phyloP scores from a whole-genome alignment of 1,140 invertebrate genomes.

The Drosophila littoralis region DNA sequence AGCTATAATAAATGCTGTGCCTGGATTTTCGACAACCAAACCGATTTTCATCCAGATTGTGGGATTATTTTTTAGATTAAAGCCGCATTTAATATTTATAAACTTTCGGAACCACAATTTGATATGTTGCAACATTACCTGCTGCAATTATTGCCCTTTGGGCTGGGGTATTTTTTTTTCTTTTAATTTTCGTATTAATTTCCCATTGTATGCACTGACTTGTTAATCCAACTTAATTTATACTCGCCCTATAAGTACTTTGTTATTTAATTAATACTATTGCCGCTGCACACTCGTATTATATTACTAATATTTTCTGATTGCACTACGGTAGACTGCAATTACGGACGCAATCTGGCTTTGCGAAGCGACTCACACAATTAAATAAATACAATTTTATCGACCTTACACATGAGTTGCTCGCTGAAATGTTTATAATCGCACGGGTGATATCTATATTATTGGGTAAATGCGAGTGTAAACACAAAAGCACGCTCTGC shows the following conservation, averaged over 20 bases:
- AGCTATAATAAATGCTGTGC: too few relatives aligned
- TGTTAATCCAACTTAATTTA: constrained; percentile 19
- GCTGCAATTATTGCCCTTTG: too few relatives aligned
- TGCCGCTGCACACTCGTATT: neutral
- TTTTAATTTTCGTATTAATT: neutral
- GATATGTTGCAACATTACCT: too few relatives aligned
- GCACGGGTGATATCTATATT: constrained; percentile 18
- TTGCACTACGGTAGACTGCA: constrained; percentile 46
- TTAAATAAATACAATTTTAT: constrained; percentile 69
- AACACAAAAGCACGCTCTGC: neutral
- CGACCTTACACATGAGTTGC: constrained; percentile 63
- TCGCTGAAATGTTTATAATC: constrained; percentile 26
- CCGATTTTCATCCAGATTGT: too few relatives aligned
- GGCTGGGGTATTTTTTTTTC: too few relatives aligned
- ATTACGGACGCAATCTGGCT: constrained; percentile 52
- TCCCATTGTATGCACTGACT: constrained; percentile 19
- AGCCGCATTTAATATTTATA: too few relatives aligned
- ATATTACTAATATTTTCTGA: constrained; percentile 57
- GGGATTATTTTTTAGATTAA: too few relatives aligned
- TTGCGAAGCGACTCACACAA: constrained; percentile 8
- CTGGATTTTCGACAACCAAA: too few relatives aligned
- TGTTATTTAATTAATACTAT: constrained; percentile 32
- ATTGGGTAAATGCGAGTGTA: neutral
- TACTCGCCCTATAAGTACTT: constrained; percentile 55
- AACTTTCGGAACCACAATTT: too few relatives aligned